Evolutionary conservation across 2,797 vertebrate genomes (phyloP), one percentile per base, ranked within the genome.

Genomic region (Pipistrellus kuhlii): DNA sequence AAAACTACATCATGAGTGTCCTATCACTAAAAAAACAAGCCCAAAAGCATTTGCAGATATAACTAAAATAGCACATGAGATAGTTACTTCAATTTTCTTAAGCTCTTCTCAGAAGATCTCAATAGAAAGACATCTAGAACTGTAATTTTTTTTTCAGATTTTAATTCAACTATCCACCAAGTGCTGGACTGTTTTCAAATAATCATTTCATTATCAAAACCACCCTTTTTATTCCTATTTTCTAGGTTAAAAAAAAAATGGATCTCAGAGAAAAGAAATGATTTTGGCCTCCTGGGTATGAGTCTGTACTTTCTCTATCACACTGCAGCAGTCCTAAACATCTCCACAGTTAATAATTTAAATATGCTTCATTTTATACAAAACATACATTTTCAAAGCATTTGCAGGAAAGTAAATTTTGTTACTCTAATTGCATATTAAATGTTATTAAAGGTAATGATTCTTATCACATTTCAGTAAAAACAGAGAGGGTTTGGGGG

Each of bases 131-230:
- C 32, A 89, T 68, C 12, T 77, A 88, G 80, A 76, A 88, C 23
- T 94, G 14, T 46, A 86, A 32, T 0, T 0, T 9, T 96, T 9
- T 96, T 81, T 93, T 95, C 77, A 93, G 48, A 91, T 90, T 91
- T 80, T 69, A 51, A 91, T 68, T 77, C 64, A 90, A 77, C 30
- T 77, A 73, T 66, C 21, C 8, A 91, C 51, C 53, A 90, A 27
- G 46, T 38, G 44, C 10, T 84, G 9, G 4, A 68, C 8, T 77
- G 51, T 15, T 88, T 94, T 64, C 69, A 92, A 96, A 94, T 81
- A 80, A 89, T 95, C 71, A 84, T 51, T 94, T 82, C 81, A 85
- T 85, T 48, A 89, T 57, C 73, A 82, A 91, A 95, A 94, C 10
- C 95, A 71, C 3, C 7, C 14, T 38, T 8, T 75, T 46, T 78